Evolutionary conservation across 37 sponge, comb jelly and placozoan species (phyloP), one percentile per base, ranked within the genome.

Genomic region (Agelas oroides): DNA sequence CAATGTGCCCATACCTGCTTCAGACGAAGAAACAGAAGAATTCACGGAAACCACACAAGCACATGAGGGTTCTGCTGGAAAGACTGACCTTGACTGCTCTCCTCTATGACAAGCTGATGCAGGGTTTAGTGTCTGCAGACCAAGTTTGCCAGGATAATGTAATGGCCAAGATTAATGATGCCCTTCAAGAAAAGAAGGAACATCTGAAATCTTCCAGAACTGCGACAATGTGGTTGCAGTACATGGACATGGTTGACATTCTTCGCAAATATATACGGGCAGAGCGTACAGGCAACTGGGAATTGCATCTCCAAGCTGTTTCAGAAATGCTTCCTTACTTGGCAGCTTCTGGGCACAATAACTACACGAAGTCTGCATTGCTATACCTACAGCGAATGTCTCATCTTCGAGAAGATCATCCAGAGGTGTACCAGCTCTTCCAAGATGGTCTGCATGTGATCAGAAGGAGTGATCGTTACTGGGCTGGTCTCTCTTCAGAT

Each of bases 161-260:
- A 1, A 65, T 78, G 79, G 25, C 62, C 30, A 78, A 53, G 63
- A 78, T 78, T 25, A 63, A 78, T 39, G 65, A 65, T 28, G 63
- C 46, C 63, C 79, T 78, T 14, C 5, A 60, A 65, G 60, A 77
- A 11, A 36, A 77, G 13, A 21, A 17, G 33, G 78, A 77, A 65
- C 60, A 63, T 31, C 19, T 41, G 52, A 66, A 70, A 39, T 79
- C 67, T 23, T 70, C 82, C 57, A 81, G 82, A 54, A 83, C 84
- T 83, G 66, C 84, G 13, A 38, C 64, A 57, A 65, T 83, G 2
- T 81, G 82, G 82, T 25, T 81, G 39, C 73, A 82, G 40, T 53
- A 82, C 77, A 84, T 75, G 85, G 61, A 65, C 31, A 84, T 84
- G 85, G 63, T 76, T 41, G 68, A 75, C 59, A 75, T 84, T n/a